Conservation (phyloP, 1,140 invertebrate genomes). For the Calliphora vicina region DNA sequence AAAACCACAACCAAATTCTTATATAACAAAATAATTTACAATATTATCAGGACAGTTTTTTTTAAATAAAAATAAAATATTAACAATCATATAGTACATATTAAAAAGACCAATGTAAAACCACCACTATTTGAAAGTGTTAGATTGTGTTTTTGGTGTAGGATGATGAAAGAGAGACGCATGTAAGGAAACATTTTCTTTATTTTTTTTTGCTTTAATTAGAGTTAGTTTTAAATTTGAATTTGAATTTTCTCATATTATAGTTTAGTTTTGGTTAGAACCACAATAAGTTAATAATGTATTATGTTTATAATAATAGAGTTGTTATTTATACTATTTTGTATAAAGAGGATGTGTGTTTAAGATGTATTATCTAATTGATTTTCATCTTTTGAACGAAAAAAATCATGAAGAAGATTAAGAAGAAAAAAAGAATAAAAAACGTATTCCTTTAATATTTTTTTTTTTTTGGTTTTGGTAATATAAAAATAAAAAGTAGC, state of each 20-base stretch:
- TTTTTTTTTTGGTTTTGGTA: neutral
- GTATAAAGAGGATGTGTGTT: neutral
- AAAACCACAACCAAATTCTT: conserved; percentile 4
- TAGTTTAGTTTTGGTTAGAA: neutral
- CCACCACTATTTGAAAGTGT: neutral
- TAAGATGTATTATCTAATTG: conserved; percentile 10
- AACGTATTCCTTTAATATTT: neutral
- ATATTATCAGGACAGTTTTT: neutral
- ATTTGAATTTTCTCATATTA: neutral
- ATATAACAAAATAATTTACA: neutral
- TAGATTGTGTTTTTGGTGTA: neutral
- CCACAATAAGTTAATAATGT: neutral
- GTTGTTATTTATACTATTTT: neutral
- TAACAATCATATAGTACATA: neutral
- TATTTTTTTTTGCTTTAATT: neutral
- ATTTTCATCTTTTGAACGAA: conserved; percentile 9
- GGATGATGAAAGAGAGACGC: neutral
- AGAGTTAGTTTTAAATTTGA: neutral
- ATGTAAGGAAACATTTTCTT: neutral
- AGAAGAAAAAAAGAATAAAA: conserved; percentile 16
- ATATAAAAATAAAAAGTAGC: neutral
- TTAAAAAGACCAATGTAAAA: neutral
- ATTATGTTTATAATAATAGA: neutral
- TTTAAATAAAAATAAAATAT: neutral
- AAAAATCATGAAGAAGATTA: neutral